phyloP scores from a whole-genome alignment of 2,797 vertebrate species.

The Limosa lapponica region DNA sequence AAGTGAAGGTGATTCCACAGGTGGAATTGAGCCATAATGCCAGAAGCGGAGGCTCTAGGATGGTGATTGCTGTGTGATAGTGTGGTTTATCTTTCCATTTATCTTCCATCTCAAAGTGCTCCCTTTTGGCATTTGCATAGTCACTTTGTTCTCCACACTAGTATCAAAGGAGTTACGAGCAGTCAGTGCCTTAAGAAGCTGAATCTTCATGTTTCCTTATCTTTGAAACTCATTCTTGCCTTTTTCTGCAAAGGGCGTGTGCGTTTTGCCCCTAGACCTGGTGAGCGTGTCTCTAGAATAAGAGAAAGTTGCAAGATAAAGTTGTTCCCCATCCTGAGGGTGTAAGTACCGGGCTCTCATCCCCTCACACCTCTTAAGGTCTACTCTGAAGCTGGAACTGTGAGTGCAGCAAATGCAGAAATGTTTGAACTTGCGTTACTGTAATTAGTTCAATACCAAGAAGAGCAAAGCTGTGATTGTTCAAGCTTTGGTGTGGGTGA shows the following conservation, averaged over 20 bases:
- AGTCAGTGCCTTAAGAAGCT: background rate
- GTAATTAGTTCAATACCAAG: background rate
- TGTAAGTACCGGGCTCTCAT: background rate
- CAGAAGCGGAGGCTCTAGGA: rapidly evolving
- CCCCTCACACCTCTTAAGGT: background rate
- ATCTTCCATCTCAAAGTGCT: rapidly evolving
- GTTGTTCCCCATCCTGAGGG: rapidly evolving
- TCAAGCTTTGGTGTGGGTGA: background rate
- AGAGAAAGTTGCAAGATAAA: background rate
- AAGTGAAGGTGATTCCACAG: rapidly evolving
- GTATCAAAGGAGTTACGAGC: background rate
- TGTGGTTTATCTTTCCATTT: rapidly evolving
- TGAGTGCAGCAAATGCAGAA: background rate
- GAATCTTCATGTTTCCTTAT: background rate
- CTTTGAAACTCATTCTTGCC: background rate
- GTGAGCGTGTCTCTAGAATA: rapidly evolving
- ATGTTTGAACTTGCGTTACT: background rate
- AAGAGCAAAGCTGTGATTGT: background rate
- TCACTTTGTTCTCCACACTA: rapidly evolving
- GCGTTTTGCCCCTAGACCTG: background rate
- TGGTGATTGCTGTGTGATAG: rapidly evolving
- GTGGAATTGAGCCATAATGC: background rate
- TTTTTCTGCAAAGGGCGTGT: rapidly evolving
- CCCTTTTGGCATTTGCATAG: rapidly evolving
- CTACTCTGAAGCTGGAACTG: background rate